Percentiles rank a stretch among this genome's conserved stretches.
Evolutionary conservation across 1,140 invertebrate genomes (phyloP).

Genomic region (Probaryconus sp.): DNA sequence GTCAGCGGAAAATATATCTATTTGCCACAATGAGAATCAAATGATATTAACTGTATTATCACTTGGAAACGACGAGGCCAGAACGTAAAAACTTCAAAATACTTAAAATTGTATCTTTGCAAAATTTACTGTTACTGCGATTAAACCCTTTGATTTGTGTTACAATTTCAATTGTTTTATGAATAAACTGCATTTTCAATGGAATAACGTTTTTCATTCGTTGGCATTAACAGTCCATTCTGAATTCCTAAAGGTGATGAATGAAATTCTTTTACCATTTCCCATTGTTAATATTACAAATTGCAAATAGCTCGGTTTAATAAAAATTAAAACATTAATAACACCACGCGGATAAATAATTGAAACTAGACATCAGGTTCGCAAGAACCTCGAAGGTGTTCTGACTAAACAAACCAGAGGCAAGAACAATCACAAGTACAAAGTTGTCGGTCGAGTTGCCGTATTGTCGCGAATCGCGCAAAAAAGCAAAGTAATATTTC

Average conservation of each 20-base stretch:
- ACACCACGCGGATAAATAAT: no score
- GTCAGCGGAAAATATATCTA: constrained; percentile 37
- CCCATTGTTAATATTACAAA: no score
- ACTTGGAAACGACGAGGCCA: constrained; percentile 15
- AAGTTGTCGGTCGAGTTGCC: constrained; percentile 24
- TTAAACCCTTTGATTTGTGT: no score
- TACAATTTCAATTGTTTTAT: no score
- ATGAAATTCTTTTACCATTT: no score
- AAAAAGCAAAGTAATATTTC: constrained; percentile 28
- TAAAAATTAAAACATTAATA: no score
- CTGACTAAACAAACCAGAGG: constrained; percentile 22
- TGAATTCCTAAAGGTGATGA: no score
- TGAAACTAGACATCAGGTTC: no score
- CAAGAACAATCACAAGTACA: constrained; percentile 24
- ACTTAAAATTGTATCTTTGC: constrained; percentile 30
- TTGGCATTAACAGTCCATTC: no score
- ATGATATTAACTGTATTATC: constrained; percentile 52
- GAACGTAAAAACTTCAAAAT: constrained; percentile 37
- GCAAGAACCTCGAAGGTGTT: not conserved
- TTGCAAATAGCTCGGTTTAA: no score
- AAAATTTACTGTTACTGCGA: constrained; percentile 47
- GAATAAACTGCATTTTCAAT: no score
- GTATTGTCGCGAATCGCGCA: constrained; percentile 10
- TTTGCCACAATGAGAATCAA: constrained; percentile 45
- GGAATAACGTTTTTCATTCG: no score